A percentile compares a stretch with the other conserved stretches of the same genome.
Evolutionary conservation across 1,140 invertebrate species (phyloP).

Genomic region (Drosophila tsacasi): DNA sequence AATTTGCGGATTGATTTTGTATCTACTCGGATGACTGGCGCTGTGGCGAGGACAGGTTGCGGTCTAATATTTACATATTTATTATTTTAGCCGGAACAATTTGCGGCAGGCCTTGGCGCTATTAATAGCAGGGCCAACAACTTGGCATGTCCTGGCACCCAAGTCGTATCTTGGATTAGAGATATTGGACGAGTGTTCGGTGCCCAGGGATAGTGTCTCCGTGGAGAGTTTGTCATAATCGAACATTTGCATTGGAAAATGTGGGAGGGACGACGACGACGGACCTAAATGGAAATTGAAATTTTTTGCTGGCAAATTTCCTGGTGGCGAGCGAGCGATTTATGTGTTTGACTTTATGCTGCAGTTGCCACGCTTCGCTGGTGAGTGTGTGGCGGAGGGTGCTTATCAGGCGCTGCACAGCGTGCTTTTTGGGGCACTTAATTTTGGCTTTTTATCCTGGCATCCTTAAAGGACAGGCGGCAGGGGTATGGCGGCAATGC

Average conservation of each 20-base stretch:
- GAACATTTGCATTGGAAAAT: conserved; percentile 55
- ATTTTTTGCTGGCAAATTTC: conserved; percentile 32
- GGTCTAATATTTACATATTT: conserved; percentile 54
- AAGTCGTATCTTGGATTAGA: conserved; percentile 16
- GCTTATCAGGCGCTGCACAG: conserved; percentile 78
- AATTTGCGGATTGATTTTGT: conserved; percentile 34
- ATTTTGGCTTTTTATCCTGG: conserved; percentile 60
- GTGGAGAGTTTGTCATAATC: conserved; percentile 50
- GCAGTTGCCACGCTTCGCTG: conserved; percentile 44
- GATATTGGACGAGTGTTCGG: conserved; percentile 30
- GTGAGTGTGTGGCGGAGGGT: conserved; percentile 27
- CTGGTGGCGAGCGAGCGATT: conserved; percentile 56
- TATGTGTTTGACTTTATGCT: conserved; percentile 76
- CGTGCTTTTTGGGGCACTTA: conserved; percentile 74
- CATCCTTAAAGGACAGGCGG: conserved; percentile 19
- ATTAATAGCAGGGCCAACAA: conserved; percentile 37
- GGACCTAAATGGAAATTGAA: conserved; percentile 58
- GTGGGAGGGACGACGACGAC: too few species aligned
- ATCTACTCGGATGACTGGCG: conserved; percentile 3
- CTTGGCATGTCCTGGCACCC: conserved; percentile 36
- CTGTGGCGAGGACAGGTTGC: conserved; percentile 22
- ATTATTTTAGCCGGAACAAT: conserved; percentile 46
- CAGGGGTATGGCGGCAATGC: conserved; percentile 15
- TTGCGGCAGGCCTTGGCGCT: conserved; percentile 37
- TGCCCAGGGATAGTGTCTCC: conserved; percentile 18